These are phyloP conservation scores for Drosophila novamexicana DNA, from an alignment of 1,140 invertebrate genomes.

Conservation along the genomic window DNA sequence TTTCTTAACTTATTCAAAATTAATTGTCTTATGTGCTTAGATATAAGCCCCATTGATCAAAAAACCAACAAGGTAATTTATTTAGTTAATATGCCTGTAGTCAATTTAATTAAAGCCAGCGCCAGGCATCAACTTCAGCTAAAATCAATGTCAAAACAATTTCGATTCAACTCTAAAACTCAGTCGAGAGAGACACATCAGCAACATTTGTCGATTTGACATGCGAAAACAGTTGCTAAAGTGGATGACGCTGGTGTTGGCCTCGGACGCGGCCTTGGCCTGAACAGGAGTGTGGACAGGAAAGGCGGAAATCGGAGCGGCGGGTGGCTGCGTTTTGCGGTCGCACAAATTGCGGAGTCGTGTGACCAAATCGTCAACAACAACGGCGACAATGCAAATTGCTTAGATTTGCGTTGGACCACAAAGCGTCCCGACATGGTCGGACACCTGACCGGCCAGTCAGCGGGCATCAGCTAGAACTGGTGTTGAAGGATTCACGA, in stretches of 20 bases:
- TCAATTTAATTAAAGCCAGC: background rate
- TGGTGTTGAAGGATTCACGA: conserved; percentile 76
- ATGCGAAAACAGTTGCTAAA: conserved; percentile 8
- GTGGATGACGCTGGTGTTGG: conserved; percentile 6
- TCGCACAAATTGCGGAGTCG: conserved; percentile 57
- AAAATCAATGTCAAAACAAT: conserved; percentile 7
- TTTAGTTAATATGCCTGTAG: too few species aligned
- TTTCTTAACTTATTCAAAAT: background rate
- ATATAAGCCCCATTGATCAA: background rate
- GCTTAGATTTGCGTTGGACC: conserved; percentile 73
- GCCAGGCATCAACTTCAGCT: too few species aligned
- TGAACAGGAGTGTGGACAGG: background rate
- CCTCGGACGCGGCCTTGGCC: conserved; percentile 32
- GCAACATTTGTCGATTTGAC: conserved; percentile 23
- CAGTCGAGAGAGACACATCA: background rate
- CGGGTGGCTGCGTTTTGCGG: conserved; percentile 51
- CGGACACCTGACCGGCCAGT: conserved; percentile 42
- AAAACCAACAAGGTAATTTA: too few species aligned
- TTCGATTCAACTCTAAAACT: background rate
- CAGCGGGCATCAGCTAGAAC: conserved; percentile 15
- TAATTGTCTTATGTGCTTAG: background rate
- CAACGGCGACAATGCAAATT: conserved; percentile 64
- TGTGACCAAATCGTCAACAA: conserved; percentile 62
- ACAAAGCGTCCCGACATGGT: conserved; percentile 62
- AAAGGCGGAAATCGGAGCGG: background rate